Conservation (phyloP, 2,797 vertebrate species). For the Argyrosomus regius region DNA sequence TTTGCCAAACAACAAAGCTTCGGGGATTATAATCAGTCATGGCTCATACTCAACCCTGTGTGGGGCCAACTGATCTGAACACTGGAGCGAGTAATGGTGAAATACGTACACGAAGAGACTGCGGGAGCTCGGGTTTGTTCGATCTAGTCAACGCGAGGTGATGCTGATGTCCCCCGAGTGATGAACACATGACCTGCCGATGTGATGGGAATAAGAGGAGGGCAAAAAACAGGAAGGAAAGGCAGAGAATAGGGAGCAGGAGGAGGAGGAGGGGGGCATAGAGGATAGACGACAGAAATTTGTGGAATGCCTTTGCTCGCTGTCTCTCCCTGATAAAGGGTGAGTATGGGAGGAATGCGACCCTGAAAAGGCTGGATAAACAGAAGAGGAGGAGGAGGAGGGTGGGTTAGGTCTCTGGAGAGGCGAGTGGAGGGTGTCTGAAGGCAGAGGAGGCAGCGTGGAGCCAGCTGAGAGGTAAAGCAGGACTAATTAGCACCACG, state of each 20-base stretch:
- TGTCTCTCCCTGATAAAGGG: constrained; percentile 77
- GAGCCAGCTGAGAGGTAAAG: constrained; percentile 50
- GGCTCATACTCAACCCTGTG: constrained; percentile 18
- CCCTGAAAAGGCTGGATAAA: constrained; percentile 85
- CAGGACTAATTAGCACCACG: constrained; percentile 56
- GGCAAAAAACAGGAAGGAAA: constrained; percentile 28
- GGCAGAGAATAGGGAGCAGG: constrained; percentile 20
- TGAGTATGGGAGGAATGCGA: constrained; percentile 84
- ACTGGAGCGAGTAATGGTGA: constrained; percentile 7
- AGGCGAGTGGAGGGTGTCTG: constrained; percentile 38
- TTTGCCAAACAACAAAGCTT: constrained; percentile 55
- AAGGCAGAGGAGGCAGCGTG: constrained; percentile 42
- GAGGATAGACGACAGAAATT: constrained; percentile 66
- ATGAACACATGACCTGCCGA: constrained; percentile 36
- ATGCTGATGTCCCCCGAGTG: constrained; percentile 35
- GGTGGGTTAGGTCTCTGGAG: constrained; percentile 23
- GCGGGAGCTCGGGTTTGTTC: neutral
- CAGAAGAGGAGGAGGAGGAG: constrained; percentile 46
- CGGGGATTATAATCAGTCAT: constrained; percentile 28
- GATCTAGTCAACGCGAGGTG: constrained; percentile 6
- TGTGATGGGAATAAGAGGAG: constrained; percentile 39
- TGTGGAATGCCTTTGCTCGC: constrained; percentile 74
- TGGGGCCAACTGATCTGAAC: constrained; percentile 25
- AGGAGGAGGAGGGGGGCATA: constrained; percentile 25
- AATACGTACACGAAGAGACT: neutral